Conservation (phyloP, 2,113 vertebrate genomes). For the Phyllopteryx taeniolatus region DNA sequence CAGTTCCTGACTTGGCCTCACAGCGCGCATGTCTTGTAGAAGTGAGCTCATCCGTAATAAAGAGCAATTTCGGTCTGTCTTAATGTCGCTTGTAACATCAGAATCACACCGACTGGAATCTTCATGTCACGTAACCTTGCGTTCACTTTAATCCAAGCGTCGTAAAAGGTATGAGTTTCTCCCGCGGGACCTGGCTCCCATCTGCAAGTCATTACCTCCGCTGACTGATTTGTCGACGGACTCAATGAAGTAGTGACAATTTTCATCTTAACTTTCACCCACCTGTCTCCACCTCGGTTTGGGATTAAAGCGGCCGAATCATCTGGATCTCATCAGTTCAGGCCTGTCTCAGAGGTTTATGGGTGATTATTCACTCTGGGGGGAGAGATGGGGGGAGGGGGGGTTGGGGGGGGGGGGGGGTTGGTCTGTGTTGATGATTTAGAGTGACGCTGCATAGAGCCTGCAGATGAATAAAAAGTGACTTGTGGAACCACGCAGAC, state of each 20-base stretch:
- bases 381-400: not conserved
- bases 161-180: not conserved
- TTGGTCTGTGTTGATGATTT: slow-evolving; percentile 46
- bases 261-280: slow-evolving; percentile 28
- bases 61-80: not conserved
- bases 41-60: not conserved
- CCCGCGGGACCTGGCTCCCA: slow-evolving; percentile 7
- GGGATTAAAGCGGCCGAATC: slow-evolving; percentile 55
- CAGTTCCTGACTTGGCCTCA: not conserved
- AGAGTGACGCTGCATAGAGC: slow-evolving; percentile 47
- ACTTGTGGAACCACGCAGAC: slow-evolving; percentile 21
- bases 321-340: slow-evolving; percentile 67
- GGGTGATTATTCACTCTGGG: slow-evolving; percentile 58
- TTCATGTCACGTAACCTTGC: slow-evolving; percentile 4
- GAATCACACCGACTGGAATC: slow-evolving; percentile 5
- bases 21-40: not conserved
- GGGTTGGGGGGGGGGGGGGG: not conserved
- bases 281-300: slow-evolving; percentile 28
- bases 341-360: slow-evolving; percentile 41
- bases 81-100: not conserved
- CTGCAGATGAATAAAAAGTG: slow-evolving; percentile 61
- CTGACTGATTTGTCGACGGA: slow-evolving; percentile 32
- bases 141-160: not conserved
- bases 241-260: slow-evolving; percentile 37
- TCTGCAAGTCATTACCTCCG: slow-evolving; percentile 41